Conservation (phyloP, 2,888 invertebrate genomes). For the Schizaphis graminum region DNA sequence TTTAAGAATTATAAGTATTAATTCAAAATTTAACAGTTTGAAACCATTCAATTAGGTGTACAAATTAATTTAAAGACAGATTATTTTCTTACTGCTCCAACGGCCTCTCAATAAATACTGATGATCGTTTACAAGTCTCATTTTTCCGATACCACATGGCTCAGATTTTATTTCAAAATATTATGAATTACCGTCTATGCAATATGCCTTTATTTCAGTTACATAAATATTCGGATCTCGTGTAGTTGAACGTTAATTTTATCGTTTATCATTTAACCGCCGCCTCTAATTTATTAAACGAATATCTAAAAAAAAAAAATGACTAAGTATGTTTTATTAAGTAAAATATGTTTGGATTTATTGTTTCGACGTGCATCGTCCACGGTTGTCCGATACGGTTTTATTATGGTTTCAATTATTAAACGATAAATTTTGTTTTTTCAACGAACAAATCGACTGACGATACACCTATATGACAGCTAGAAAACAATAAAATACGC, state of each 20-base stretch:
- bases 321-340: too few species aligned
- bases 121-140: neutral
- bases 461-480: neutral
- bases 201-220: neutral
- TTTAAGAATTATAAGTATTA: too few species aligned
- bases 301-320: too few species aligned
- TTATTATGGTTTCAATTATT: neutral
- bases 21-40: neutral
- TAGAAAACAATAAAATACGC: neutral
- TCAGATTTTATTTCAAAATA: neutral
- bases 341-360: neutral
- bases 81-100: neutral
- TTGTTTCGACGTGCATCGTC: neutral
- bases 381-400: neutral
- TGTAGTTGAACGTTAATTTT: neutral
- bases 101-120: neutral
- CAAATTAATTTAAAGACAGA: neutral
- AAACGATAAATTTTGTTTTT: neutral
- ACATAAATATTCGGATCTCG: neutral
- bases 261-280: too few species aligned
- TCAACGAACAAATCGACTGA: neutral
- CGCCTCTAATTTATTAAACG: too few species aligned
- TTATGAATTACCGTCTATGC: neutral
- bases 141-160: neutral
- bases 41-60: neutral